phyloP scores from a whole-genome alignment of 2,888 invertebrate species.

The Caenorhabditis sinica region DNA sequence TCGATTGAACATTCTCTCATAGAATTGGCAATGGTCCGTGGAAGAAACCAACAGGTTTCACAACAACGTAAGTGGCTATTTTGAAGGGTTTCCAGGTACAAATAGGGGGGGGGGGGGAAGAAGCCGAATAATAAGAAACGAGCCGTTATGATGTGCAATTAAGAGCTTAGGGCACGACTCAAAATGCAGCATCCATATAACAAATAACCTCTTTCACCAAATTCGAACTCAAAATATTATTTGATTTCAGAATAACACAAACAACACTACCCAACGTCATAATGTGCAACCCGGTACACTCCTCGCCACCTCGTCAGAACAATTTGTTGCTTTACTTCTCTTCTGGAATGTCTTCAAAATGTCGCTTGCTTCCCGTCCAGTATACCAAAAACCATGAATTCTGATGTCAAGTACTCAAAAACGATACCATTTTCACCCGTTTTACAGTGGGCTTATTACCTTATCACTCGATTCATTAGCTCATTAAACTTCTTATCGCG shows the following conservation, averaged over 20 bases:
- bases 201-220: too few species aligned
- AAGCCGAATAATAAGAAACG: background rate
- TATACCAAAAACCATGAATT: too few species aligned
- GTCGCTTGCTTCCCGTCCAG: too few species aligned
- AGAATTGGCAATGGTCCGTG: slow-evolving; percentile 41
- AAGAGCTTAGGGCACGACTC: too few species aligned
- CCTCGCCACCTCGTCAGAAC: background rate
- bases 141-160: too few species aligned
- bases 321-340: background rate
- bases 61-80: slow-evolving; percentile 30
- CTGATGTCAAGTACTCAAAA: background rate
- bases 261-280: background rate
- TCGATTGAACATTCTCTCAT: slow-evolving; percentile 41
- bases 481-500: slow-evolving; percentile 22
- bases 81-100: background rate
- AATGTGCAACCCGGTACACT: background rate
- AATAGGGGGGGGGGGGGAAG: background rate
- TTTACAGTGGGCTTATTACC: slow-evolving; percentile 7
- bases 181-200: too few species aligned
- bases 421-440: background rate
- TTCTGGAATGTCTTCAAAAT: too few species aligned
- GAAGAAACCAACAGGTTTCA: slow-evolving; percentile 19
- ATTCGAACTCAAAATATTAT: too few species aligned
- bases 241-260: background rate
- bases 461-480: background rate